These are phyloP conservation scores for Nomada lathburiana DNA, from an alignment of 2,888 invertebrate species.

Conservation along the genomic window DNA sequence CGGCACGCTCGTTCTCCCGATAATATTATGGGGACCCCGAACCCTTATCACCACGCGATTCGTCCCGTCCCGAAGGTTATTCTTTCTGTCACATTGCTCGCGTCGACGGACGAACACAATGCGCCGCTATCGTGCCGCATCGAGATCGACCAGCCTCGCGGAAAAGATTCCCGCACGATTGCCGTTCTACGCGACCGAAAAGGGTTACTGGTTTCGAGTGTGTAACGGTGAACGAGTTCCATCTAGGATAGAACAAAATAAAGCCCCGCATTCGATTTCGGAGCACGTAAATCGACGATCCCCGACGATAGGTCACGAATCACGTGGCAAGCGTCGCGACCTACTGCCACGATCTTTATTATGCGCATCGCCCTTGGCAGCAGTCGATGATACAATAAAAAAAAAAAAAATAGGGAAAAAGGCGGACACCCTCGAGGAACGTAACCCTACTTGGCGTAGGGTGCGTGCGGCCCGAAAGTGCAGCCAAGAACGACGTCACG, in stretches of 20 bases:
- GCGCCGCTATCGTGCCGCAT: constrained; percentile 15
- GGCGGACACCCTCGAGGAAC: constrained; percentile 53
- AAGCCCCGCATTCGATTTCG: constrained; percentile 45
- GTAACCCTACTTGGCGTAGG: constrained; percentile 51
- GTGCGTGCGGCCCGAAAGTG: constrained; percentile 40
- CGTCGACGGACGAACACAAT: constrained; percentile 5
- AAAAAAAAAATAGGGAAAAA: constrained; percentile 16
- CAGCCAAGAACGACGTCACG: constrained; percentile 60
- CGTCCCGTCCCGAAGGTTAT: not conserved
- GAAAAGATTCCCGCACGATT: constrained; percentile 28
- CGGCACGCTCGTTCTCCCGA: too few species aligned
- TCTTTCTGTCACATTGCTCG: too few species aligned
- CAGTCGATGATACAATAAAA: constrained; percentile 49
- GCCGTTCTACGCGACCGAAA: not conserved
- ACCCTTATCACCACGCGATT: too few species aligned
- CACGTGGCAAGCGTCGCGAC: constrained; percentile 57
- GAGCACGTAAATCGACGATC: constrained; percentile 64
- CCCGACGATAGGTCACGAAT: constrained; percentile 62
- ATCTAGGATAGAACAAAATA: not conserved
- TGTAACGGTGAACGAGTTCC: not conserved
- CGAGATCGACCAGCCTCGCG: constrained; percentile 7
- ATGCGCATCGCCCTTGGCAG: constrained; percentile 50
- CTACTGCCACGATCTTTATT: constrained; percentile 64
- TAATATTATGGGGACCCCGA: too few species aligned
- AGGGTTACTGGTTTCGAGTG: not conserved